Base-by-base conservation (phyloP, 2,113 vertebrate genomes). In the Ifrita kowaldi region DNA sequence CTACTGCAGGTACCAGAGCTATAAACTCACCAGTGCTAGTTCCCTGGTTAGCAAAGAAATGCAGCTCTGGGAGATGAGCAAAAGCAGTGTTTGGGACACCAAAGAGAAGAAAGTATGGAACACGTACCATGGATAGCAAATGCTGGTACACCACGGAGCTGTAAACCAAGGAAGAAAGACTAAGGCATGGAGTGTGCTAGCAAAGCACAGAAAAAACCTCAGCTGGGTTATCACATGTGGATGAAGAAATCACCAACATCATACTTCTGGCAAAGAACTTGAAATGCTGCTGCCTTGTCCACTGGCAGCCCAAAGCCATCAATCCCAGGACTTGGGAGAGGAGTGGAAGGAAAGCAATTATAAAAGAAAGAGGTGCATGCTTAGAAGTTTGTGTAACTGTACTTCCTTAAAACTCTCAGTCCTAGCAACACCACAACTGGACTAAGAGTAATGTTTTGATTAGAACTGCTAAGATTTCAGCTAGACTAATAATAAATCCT, bases 191-290 rank as follows among this genome's bases (percentile, higher is more conserved):
- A 76, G 3, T 20, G 4, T 33, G 12, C 21, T 33, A 59, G 8
- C 16, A 44, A 39, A 0, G 0, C 2, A 0, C 11, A 23, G 37
- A 76, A 67, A 56, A 2, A 52, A 15, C 35, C 49, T 67, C 52
- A 27, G 8, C 37, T 56, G 13, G 4, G 2, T 15, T 62, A 47
- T 42, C 16, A 13, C 2, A 4, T 2, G 7, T 11, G 50, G 10
- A 16, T 39, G 53, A 63, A 39, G 42, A 80, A 84, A 57, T 11
- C 13, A 59, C 42, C 35, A 55, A 8, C 5, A 28, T 16, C 23
- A 32, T 32, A 28, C 10, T 42, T 46, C 32, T 30, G 21, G 24
- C 4, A 87, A 62, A 62, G 27, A 68, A 15, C 8, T 19, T 71
- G n/a, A 20, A n/a, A 35, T 1, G 4, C 15, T 41, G 9, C 28